Conservation (phyloP, 2,113 vertebrate species). For the Salvelinus namaycush region DNA sequence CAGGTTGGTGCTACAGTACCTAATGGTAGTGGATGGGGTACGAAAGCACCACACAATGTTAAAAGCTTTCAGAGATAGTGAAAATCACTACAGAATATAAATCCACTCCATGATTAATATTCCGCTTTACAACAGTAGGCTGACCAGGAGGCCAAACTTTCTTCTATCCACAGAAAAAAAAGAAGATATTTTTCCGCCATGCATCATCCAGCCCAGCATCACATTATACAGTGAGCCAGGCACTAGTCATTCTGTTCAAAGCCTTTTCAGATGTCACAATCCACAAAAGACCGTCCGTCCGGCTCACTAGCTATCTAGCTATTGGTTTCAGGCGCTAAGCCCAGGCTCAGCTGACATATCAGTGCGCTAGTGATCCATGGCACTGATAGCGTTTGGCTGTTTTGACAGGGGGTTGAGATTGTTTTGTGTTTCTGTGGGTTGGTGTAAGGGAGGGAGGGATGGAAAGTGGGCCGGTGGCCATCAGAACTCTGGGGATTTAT, state of each 20-base stretch:
- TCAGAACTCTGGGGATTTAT: constrained; percentile 63
- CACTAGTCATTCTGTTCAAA: neutral
- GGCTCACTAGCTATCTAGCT: constrained; percentile 21
- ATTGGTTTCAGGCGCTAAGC: constrained; percentile 33
- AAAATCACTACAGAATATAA: neutral
- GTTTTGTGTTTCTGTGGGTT: constrained; percentile 66
- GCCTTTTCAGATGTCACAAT: neutral
- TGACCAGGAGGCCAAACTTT: neutral
- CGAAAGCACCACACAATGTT: no score
- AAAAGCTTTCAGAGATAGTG: no score
- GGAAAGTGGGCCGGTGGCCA: constrained; percentile 61
- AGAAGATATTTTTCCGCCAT: neutral
- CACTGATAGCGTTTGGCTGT: constrained; percentile 66
- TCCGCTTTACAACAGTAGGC: neutral
- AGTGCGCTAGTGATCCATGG: constrained; percentile 56
- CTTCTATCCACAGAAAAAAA: neutral
- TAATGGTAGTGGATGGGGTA: neutral
- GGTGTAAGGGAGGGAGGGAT: constrained; percentile 37
- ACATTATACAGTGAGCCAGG: neutral
- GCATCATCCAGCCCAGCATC: neutral
- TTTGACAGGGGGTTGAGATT: constrained; percentile 65
- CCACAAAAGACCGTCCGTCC: neutral
- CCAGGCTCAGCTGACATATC: constrained; percentile 66
- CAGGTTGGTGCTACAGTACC: neutral
- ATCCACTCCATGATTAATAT: neutral